Evolutionary conservation across 92 coral and sea anemone species (phyloP), one percentile per base, ranked within the genome.

Genomic region (Diadumene lineata): DNA sequence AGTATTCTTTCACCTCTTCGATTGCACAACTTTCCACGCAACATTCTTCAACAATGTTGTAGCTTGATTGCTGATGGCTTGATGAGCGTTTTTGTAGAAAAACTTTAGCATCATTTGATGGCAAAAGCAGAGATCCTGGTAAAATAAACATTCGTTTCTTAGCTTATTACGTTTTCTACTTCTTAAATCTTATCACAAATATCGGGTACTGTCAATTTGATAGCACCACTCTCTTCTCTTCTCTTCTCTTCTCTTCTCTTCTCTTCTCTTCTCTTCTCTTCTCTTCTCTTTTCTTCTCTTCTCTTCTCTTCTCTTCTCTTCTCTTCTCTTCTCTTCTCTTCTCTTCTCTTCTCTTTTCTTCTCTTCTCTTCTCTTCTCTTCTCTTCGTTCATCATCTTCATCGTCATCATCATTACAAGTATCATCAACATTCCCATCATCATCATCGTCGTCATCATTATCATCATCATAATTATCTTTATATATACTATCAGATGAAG

Each of bases 41-140:
- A 56, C 85, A 81, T 73, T 81, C 85, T 31, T 81, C 69, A n/a
- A 81, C 85, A 53, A 81, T 81, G 55, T 73, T 32, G 24, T 56
- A 43, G n/a, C n/a, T n/a, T n/a, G n/a, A n/a, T n/a, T n/a, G n/a
- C n/a, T n/a, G n/a, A n/a, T n/a, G n/a, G 26, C 69, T 26, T 56
- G 28, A 17, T 24, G 34, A 31, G 0, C 32, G 28, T 60, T 66
- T 50, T 28, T 34, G 60, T 4, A 34, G n/a, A 69, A 69, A 69
- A 1, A 18, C 23, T 25, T 43, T 69, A 11, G 74, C 74, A 2
- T 69, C 74, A 1, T 26, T 43, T 61, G 50, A 67, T n/a, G 48
- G 67, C 72, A 83, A 38, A 13, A 70, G 29, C 33, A 57, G 11
- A 4, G 87, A 77, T 46, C 82, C 77, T 68, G 22, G 1, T 29